Evolutionary conservation across 2,797 vertebrate species (phyloP).

Genomic region (Nothura maculosa): DNA sequence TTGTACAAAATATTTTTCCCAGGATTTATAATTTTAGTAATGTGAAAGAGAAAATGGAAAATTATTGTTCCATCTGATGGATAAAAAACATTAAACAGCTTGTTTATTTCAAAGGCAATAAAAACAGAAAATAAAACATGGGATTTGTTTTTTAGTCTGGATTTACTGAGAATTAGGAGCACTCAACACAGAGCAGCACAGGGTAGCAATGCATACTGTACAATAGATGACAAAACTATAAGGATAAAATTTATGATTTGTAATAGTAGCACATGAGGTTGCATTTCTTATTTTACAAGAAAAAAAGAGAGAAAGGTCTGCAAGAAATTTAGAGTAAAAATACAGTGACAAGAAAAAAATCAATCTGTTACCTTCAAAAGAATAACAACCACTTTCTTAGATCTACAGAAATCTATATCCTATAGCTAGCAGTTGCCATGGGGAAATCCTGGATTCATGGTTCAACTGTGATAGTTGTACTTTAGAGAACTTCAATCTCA

Average conservation of each 20-base stretch:
- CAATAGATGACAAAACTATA: background rate
- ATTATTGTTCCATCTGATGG: background rate
- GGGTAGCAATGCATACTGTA: background rate
- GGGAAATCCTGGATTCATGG: background rate
- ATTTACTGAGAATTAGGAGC: background rate
- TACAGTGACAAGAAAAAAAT: background rate
- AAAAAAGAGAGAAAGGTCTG: background rate
- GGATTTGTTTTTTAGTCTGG: background rate
- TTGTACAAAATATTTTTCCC: background rate
- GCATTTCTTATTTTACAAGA: background rate
- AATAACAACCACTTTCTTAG: background rate
- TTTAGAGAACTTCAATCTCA: background rate
- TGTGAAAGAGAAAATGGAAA: background rate
- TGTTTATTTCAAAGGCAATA: background rate
- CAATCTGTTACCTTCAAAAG: background rate
- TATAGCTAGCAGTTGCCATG: background rate
- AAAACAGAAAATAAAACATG: background rate
- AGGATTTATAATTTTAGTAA: background rate
- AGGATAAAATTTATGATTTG: background rate
- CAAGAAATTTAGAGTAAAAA: background rate
- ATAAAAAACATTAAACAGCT: background rate
- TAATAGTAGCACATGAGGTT: background rate
- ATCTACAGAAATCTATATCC: background rate
- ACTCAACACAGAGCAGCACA: background rate
- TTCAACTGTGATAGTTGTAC: background rate